phyloP scores from a whole-genome alignment of 2,888 invertebrate species.

The Trimorus sp. region DNA sequence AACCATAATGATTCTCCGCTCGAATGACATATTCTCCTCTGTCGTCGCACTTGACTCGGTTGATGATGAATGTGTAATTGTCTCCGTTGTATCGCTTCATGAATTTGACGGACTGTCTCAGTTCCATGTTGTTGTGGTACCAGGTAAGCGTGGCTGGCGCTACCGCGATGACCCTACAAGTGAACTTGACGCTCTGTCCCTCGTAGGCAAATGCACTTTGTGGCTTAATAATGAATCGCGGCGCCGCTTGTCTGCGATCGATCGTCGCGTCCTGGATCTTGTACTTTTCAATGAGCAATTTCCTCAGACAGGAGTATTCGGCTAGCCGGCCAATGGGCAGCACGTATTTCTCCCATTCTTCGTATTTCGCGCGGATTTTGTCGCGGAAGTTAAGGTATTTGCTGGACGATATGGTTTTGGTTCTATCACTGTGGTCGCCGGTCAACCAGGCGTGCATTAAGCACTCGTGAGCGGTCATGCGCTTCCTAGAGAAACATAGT shows the following conservation, averaged over 20 bases:
- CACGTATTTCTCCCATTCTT: slow-evolving; percentile 90
- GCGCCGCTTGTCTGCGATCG: slow-evolving; percentile 98
- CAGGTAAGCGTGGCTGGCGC: slow-evolving; percentile 98
- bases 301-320: slow-evolving; percentile 98
- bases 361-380: slow-evolving; percentile 91
- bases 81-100: slow-evolving; percentile 99
- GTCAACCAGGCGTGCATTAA: slow-evolving; percentile 97
- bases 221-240: slow-evolving; percentile 98
- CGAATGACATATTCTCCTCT: slow-evolving; percentile 98
- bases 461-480: slow-evolving; percentile 99
- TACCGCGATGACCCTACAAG: slow-evolving; percentile 97
- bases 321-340: slow-evolving; percentile 98
- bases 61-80: slow-evolving; percentile 98
- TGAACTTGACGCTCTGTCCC: slow-evolving; percentile 98
- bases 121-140: slow-evolving; percentile 95
- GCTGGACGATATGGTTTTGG: slow-evolving; percentile 90
- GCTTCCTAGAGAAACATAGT: slow-evolving; percentile 85
- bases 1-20: slow-evolving; percentile 98
- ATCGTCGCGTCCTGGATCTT: slow-evolving; percentile 98
- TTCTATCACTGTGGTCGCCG: slow-evolving; percentile 90
- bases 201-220: slow-evolving; percentile 98
- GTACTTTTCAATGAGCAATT: slow-evolving; percentile 97
- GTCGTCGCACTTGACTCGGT: slow-evolving; percentile 96
- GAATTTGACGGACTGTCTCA: slow-evolving; percentile 98
- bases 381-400: slow-evolving; percentile 94